Evolutionary conservation across 92 coral and sea anemone genomes (phyloP), one percentile per base, ranked within the genome.

Genomic region (Actinernus sp.): DNA sequence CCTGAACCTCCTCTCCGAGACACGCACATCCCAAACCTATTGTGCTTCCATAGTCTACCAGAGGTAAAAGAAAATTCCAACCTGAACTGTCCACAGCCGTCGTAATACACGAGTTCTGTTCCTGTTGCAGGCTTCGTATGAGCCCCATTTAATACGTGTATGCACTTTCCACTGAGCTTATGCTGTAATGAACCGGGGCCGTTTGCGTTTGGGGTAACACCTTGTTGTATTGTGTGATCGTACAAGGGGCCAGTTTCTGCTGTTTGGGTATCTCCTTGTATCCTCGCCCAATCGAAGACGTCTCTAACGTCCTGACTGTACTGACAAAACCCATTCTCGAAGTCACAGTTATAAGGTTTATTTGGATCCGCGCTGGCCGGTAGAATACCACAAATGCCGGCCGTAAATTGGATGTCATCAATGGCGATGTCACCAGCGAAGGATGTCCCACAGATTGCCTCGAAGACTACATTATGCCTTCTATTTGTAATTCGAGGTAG

Each of bases 181-280:
- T 94, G 97, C 39, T 83, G 94, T 24, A 94, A 60, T 0, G 98
- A 94, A 11, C 98, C 98, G 6, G 98, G 98, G 1, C 98, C 98
- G 19, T 79, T 74, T 3, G 80, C 71, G 8, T 89, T 83, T 1
- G 78, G 75, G 0, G 54, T 72, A 33, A 73, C 85, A 30, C 97
- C 98, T 65, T 82, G 92, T 17, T 88, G 97, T 32, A 78, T 79
- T 33, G 98, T 87, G 65, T 94, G 98, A 55, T 94, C 98, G 22
- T 63, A 24, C 0, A 61, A 38, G 10, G 98, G 98, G 1, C 98
- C 98, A 7, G 98, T 94, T 4, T 77, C 85, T 6, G 55, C 53
- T 21, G 98, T 91, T 23, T 46, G 46, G 1, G 98, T 94, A 23
- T 87, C 90, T 1, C 97, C 98, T 59, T 94, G 97, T 40, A 84